Percentiles rank a stretch among this genome's conserved stretches.
phyloP scores from a whole-genome alignment of 2,113 vertebrate genomes.

The Percina caprodes region DNA sequence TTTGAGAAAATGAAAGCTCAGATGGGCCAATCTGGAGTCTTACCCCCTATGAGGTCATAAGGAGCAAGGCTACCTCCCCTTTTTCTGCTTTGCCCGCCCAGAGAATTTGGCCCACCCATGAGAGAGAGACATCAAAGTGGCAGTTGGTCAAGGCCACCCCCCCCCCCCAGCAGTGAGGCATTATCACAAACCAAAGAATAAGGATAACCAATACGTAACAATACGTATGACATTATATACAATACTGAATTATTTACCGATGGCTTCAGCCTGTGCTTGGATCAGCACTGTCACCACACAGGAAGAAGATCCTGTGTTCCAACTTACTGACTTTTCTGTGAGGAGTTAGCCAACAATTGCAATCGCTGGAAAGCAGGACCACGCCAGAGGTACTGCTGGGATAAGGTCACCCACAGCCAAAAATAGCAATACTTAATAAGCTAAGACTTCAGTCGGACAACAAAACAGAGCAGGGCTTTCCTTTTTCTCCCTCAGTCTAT shows the following conservation, averaged over 20 bases:
- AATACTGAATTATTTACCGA: neutral
- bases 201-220: neutral
- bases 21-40: no score
- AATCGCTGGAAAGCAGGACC: slow-evolving; percentile 42
- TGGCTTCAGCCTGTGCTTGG: neutral
- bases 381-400: slow-evolving; percentile 47
- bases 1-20: no score
- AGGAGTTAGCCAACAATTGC: slow-evolving; percentile 7
- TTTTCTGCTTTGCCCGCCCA: no score
- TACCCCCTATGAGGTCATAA: no score
- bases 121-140: no score
- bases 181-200: neutral
- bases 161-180: no score
- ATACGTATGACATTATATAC: neutral
- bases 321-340: slow-evolving; percentile 4
- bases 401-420: slow-evolving; percentile 47
- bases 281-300: neutral
- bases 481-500: slow-evolving; percentile 12
- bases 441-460: slow-evolving; percentile 41
- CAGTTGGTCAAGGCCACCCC: no score
- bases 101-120: no score
- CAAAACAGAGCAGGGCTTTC: slow-evolving; percentile 1
- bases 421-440: slow-evolving; percentile 50
- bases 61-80: no score
- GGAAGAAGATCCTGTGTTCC: neutral